Evolutionary conservation across 2,113 vertebrate genomes (phyloP).

Genomic region (Ifrita kowaldi): DNA sequence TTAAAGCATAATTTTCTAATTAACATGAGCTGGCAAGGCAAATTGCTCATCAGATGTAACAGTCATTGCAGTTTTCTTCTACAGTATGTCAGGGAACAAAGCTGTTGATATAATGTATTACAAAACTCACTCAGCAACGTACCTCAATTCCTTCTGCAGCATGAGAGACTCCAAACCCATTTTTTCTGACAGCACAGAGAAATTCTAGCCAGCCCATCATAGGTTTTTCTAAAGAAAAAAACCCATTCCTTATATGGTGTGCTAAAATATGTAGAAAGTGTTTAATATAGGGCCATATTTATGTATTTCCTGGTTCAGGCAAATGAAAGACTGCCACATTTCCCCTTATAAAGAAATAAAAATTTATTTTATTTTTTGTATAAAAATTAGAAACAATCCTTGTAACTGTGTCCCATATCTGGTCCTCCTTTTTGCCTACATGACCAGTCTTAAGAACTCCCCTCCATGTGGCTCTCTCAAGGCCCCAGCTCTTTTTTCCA

Average conservation of each 20-base stretch:
- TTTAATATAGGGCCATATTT: neutral
- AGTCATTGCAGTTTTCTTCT: neutral
- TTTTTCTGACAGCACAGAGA: neutral
- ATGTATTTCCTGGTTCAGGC: neutral
- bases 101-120: neutral
- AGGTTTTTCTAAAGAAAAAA: neutral
- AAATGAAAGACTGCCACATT: neutral
- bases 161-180: neutral
- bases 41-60: neutral
- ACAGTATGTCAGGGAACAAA: neutral
- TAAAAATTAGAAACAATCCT: neutral
- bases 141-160: neutral
- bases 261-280: neutral
- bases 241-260: accelerated
- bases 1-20: neutral
- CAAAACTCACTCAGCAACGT: accelerated
- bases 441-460: neutral
- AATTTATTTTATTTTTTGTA: neutral
- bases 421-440: neutral
- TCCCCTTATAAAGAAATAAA: neutral
- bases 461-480: neutral
- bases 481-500: neutral
- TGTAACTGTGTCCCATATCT: neutral
- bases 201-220: accelerated
- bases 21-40: neutral